Percentiles rank a stretch among this genome's conserved stretches.
phyloP scores from a whole-genome alignment of 2,888 invertebrate species.

The Noctua janthe region DNA sequence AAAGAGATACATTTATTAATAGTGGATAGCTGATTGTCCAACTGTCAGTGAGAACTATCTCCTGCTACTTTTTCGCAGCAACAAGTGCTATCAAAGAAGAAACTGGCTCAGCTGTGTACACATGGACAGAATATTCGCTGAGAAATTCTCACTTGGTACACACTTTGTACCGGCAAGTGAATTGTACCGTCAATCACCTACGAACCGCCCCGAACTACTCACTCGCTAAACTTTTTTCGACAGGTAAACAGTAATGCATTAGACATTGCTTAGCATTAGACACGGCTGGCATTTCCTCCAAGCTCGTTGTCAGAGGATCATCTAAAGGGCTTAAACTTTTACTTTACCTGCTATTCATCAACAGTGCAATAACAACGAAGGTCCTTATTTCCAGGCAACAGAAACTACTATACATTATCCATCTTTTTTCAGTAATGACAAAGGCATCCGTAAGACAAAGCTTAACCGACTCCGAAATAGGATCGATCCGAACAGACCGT shows the following conservation, averaged over 20 bases:
- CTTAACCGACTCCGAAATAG: constrained; percentile 79
- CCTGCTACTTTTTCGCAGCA: neutral
- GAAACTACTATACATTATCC: neutral
- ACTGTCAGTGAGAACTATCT: too few species aligned
- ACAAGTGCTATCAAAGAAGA: neutral
- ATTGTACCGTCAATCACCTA: too few species aligned
- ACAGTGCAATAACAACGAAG: neutral
- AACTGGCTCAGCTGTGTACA: neutral
- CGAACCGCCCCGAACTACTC: too few species aligned
- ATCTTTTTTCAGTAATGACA: constrained; percentile 77
- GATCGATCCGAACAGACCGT: constrained; percentile 71
- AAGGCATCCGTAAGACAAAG: constrained; percentile 74
- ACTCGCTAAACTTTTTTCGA: neutral
- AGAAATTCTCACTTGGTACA: neutral
- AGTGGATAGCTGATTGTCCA: neutral
- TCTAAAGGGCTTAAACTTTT: neutral
- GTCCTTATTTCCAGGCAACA: neutral
- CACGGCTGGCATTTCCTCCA: neutral
- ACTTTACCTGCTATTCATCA: neutral
- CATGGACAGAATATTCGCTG: neutral
- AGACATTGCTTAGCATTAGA: neutral
- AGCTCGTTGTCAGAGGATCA: neutral
- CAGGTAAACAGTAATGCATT: neutral
- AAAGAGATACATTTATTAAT: too few species aligned
- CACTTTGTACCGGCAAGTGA: neutral